These are phyloP conservation scores for Dicerorhinus sumatrensis DNA, from an alignment of 2,113 vertebrate genomes.

Conservation along the genomic window DNA sequence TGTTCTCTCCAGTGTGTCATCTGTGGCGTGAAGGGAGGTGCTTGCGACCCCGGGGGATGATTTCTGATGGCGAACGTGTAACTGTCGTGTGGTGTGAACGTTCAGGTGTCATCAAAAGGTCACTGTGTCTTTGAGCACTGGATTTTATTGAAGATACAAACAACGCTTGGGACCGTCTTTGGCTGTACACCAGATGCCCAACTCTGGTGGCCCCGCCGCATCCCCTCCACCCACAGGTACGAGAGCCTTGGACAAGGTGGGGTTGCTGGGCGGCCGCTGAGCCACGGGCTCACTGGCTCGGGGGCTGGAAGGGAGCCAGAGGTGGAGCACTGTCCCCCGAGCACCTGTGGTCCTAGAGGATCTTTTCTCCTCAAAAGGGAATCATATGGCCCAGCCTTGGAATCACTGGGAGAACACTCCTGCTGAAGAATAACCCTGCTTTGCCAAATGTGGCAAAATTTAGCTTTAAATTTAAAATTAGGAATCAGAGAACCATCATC, in stretches of 20 bases:
- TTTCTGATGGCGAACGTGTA: background rate
- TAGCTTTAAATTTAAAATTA: background rate
- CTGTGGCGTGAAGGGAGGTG: background rate
- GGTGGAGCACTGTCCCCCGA: background rate
- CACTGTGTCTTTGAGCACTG: background rate
- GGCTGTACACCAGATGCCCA: background rate
- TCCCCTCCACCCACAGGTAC: fast-evolving
- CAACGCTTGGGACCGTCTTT: background rate
- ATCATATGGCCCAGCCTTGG: background rate
- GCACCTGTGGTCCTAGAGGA: background rate
- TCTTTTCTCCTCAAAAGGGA: background rate
- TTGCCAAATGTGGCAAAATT: background rate
- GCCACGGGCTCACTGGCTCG: fast-evolving
- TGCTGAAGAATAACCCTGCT: background rate
- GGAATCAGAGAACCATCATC: background rate
- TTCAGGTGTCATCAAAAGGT: background rate
- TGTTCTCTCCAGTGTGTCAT: fast-evolving
- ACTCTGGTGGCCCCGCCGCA: fast-evolving
- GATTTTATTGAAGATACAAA: background rate
- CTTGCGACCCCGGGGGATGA: fast-evolving
- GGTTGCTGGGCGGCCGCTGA: background rate
- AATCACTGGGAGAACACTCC: background rate
- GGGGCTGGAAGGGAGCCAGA: background rate
- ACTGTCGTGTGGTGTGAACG: background rate
- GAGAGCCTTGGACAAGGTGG: no score